Evolutionary conservation across 1,140 invertebrate species (phyloP), one percentile per base, ranked within the genome.

Genomic region (Oscheius sp.): DNA sequence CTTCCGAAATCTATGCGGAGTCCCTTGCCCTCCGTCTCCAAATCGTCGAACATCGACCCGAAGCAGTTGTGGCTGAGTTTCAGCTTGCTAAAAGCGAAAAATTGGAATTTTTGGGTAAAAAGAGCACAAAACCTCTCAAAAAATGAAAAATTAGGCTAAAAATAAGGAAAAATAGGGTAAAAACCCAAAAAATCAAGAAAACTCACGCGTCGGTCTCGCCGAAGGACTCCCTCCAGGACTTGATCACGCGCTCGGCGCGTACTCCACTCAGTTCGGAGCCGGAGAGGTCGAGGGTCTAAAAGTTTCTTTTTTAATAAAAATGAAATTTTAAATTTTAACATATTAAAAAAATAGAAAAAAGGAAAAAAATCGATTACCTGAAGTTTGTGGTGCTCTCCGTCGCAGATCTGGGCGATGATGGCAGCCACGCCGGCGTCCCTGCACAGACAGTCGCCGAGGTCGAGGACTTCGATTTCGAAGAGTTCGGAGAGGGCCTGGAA

Each of bases 391-490:
- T 55, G 49, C 4, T 23, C 7, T 7, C 49, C 49, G 23, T 55
- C 49, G 23, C 49, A 55, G 7, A 55, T 55, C 7, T 13, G 7
- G 23, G 49, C 13, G 1, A 78, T 36, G 34, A 82, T 80, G 0
- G 55, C 70, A 3, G 68, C 26, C 20, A 78, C 59, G 13, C 80
- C 80, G 7, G 52, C 15, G 36, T 67, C 58, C 31, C 80, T 36
- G 31, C 82, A 84, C 4, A 82, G 68, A 45, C 81, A 82, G 32
- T 82, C 81, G 13, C 80, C 75, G 46, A 82, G 82, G 58, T 84
- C 77, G n/a, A 82, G 45, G 26, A 73, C 4, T 34, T 80, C 71
- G 20, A 82, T 26, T 23, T 66, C 31, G 2, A 58, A 52, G 3
- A 81, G 52, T 2, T 65, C 58, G 7, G 55, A 34, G 18, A 81